A percentile compares a stretch with the other conserved stretches of the same genome.
These are phyloP conservation scores for Psettodes erumei DNA, from an alignment of 2,113 vertebrate genomes.

Conservation along the genomic window DNA sequence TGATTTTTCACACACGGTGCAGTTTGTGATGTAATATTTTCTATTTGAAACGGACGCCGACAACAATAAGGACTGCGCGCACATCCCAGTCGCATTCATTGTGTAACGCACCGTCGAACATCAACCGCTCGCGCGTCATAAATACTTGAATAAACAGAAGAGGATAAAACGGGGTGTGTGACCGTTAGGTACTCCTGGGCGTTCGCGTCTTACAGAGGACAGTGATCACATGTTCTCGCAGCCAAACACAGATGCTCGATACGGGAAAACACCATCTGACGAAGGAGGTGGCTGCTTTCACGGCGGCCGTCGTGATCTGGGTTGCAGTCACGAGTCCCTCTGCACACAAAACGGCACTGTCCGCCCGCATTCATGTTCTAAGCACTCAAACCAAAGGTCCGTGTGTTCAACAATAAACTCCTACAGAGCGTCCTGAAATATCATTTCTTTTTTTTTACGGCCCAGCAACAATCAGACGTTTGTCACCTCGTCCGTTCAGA, in stretches of 20 bases:
- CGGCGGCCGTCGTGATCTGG: neutral
- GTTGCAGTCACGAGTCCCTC: neutral
- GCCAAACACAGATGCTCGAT: neutral
- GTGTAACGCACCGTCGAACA: constrained; percentile 15
- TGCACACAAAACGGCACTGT: neutral
- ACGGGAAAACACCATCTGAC: neutral
- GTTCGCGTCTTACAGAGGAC: neutral
- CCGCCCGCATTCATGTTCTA: neutral
- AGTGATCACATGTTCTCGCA: neutral
- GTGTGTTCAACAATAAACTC: constrained; percentile 6
- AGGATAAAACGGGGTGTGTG: neutral
- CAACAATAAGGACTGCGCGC: constrained; percentile 3
- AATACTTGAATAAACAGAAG: neutral
- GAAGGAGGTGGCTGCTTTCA: neutral
- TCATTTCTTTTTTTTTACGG: neutral
- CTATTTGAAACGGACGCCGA: neutral
- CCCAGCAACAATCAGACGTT: neutral
- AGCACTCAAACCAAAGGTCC: neutral
- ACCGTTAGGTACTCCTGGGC: neutral
- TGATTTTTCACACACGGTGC: neutral
- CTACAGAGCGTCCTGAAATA: neutral
- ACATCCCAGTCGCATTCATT: neutral
- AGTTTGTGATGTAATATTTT: constrained; percentile 8
- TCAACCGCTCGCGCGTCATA: constrained; percentile 20
- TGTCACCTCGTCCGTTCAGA: neutral